Evolutionary conservation across 2,797 vertebrate genomes (phyloP).

Genomic region (Echeneis naucrates): DNA sequence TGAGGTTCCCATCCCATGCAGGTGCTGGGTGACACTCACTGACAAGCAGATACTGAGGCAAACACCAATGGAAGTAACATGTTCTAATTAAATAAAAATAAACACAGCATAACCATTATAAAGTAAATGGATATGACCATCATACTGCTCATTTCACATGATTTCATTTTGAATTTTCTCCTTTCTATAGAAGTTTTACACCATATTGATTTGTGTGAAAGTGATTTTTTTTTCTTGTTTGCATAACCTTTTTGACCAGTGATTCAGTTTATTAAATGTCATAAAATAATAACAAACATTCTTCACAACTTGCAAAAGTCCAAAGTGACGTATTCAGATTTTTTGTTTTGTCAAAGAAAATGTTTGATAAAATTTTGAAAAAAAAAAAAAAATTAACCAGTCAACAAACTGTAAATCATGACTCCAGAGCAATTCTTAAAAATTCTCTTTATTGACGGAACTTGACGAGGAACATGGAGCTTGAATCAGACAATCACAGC

Average conservation of each 20-base stretch:
- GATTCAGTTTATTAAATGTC: not conserved
- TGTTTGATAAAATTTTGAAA: too few species aligned
- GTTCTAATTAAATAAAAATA: too few species aligned
- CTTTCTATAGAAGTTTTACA: not conserved
- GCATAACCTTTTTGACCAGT: too few species aligned
- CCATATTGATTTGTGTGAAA: not conserved
- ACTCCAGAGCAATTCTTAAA: slow-evolving; percentile 22
- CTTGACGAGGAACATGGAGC: slow-evolving; percentile 61
- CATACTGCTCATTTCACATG: too few species aligned
- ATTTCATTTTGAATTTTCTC: not conserved
- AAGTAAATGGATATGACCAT: too few species aligned
- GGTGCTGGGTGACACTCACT: not conserved
- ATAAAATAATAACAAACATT: not conserved
- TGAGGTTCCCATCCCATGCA: not conserved
- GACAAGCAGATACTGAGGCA: not conserved
- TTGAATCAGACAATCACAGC: slow-evolving; percentile 66
- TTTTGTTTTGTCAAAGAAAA: not conserved
- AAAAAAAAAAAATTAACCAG: not conserved
- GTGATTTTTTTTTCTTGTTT: not conserved
- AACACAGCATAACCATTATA: too few species aligned
- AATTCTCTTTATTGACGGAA: slow-evolving; percentile 71
- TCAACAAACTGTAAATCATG: not conserved
- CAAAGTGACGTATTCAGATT: not conserved
- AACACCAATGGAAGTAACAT: too few species aligned
- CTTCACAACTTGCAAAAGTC: not conserved